These are phyloP conservation scores for Remorina albescens DNA, from an alignment of 2,797 vertebrate species.

Conservation along the genomic window DNA sequence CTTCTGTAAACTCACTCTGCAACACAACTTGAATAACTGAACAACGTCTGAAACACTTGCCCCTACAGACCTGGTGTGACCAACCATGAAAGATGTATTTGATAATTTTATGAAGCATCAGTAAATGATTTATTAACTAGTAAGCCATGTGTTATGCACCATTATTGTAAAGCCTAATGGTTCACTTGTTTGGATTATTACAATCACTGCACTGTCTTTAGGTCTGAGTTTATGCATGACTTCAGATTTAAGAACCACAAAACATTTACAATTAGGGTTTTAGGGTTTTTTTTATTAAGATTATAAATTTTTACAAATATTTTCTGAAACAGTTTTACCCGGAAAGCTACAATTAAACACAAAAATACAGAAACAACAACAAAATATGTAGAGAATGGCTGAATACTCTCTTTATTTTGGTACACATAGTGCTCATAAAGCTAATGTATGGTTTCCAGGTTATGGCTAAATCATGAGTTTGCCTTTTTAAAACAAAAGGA, in stretches of 20 bases:
- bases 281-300: conserved; percentile 89
- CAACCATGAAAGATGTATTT: not conserved
- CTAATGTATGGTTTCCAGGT: conserved; percentile 80
- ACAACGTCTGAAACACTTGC: not conserved
- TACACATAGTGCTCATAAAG: conserved; percentile 90
- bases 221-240: not conserved
- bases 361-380: conserved; percentile 92
- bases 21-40: not conserved
- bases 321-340: conserved; percentile 94
- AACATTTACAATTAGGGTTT: conserved; percentile 48
- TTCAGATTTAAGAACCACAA: not conserved
- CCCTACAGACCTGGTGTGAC: not conserved
- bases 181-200: not conserved
- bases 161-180: not conserved
- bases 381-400: conserved; percentile 86
- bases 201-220: not conserved
- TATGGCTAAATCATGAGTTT: conserved; percentile 84
- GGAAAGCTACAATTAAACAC: conserved; percentile 94
- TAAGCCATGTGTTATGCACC: not conserved
- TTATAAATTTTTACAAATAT: conserved; percentile 94
- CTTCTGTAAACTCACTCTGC: not conserved
- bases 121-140: not conserved
- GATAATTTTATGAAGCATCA: not conserved
- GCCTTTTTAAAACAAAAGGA: conserved; percentile 98
- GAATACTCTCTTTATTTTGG: conserved; percentile 90